Conservation (phyloP, 1,140 invertebrate species). For the Epicauta chinensis region DNA sequence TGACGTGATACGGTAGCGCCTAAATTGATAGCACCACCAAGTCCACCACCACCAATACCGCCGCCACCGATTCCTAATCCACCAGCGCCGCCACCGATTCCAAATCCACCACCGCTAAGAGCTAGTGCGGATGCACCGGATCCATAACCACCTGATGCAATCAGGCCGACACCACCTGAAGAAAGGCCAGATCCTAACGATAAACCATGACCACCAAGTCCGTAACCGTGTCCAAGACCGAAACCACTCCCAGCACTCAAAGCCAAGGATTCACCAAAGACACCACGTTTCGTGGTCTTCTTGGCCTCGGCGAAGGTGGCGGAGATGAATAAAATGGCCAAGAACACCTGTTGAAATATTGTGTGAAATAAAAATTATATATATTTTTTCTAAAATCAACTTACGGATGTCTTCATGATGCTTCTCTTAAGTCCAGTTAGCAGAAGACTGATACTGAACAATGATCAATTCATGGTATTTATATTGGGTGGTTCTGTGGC, state of each 20-base stretch:
- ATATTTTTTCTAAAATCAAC: conserved; percentile 7
- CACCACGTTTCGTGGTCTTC: conserved; percentile 34
- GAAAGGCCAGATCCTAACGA: conserved; percentile 12
- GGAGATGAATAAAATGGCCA: conserved; percentile 21
- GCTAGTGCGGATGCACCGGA: not conserved
- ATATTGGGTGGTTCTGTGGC: too few relatives aligned
- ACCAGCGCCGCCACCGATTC: conserved; percentile 3
- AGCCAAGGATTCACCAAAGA: conserved; percentile 29
- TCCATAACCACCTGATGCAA: conserved; percentile 1
- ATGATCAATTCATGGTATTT: too few relatives aligned
- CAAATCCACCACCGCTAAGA: not conserved
- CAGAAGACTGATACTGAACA: conserved; percentile 28
- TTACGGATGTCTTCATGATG: conserved; percentile 32
- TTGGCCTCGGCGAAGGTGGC: conserved; percentile 27
- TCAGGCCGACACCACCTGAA: conserved; percentile 13
- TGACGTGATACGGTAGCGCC: not conserved
- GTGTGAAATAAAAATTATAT: not conserved
- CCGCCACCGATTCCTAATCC: conserved; percentile 10
- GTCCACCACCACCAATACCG: not conserved
- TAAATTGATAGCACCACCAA: too few relatives aligned
- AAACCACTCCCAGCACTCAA: conserved; percentile 4
- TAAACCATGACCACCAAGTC: not conserved
- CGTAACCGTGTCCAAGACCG: not conserved
- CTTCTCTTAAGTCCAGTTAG: conserved; percentile 20
- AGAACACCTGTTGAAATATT: conserved; percentile 18